Evolutionary conservation across 2,888 invertebrate genomes (phyloP).

Genomic region (Lepidochitona cinerea): DNA sequence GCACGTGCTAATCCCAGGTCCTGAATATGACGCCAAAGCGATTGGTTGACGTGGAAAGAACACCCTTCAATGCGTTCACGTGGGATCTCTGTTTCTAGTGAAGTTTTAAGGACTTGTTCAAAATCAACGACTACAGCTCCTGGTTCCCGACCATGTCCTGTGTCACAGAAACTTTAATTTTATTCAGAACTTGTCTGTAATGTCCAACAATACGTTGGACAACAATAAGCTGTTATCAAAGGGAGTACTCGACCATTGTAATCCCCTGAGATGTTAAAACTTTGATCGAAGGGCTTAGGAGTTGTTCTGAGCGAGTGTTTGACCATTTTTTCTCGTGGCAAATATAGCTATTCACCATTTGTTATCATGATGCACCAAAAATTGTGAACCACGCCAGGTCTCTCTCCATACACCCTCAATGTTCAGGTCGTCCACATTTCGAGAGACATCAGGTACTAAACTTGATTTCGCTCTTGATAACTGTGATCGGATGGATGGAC

Average conservation of each 20-base stretch:
- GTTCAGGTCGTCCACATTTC: neutral
- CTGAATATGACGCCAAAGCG: neutral
- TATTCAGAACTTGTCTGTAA: slow-evolving; percentile 3
- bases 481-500: neutral
- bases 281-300: neutral
- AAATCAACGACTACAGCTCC: neutral
- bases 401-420: neutral
- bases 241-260: neutral
- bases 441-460: neutral
- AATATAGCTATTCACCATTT: slow-evolving; percentile 6
- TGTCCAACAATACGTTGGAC: neutral
- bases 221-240: neutral
- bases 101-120: neutral
- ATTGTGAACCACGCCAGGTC: neutral
- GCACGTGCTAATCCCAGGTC: neutral
- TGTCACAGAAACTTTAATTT: neutral
- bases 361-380: slow-evolving; percentile 8
- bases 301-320: neutral
- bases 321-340: neutral
- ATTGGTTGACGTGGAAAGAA: slow-evolving; percentile 8
- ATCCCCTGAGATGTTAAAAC: neutral
- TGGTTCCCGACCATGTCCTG: neutral
- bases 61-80: neutral
- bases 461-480: neutral
- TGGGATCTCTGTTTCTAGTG: slow-evolving; percentile 10